A percentile compares a stretch with the other conserved stretches of the same genome.
These are phyloP conservation scores for Leucoma salicis DNA, from an alignment of 2,888 invertebrate genomes.

Conservation along the genomic window DNA sequence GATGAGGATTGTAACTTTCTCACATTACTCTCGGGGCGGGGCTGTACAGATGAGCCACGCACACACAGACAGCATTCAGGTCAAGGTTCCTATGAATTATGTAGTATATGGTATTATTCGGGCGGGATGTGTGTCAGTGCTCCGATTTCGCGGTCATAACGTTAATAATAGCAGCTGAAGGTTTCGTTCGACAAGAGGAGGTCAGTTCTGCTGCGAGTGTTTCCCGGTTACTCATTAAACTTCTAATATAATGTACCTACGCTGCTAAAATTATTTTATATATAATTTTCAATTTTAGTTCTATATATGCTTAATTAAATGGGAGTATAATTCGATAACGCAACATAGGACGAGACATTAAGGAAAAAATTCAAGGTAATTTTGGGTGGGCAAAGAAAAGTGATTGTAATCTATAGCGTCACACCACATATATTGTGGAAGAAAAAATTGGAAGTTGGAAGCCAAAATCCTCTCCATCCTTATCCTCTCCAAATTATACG, in stretches of 20 bases:
- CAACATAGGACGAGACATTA: too few relatives aligned
- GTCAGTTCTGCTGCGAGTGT: conserved; percentile 61
- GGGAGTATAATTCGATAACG: background rate
- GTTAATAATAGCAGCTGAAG: conserved; percentile 74
- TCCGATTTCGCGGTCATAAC: conserved; percentile 75
- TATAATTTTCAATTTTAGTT: background rate
- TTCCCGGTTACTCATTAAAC: conserved; percentile 61
- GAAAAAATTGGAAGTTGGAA: too few relatives aligned
- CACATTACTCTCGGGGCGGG: conserved; percentile 25
- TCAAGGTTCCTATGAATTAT: conserved; percentile 79
- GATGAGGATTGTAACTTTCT: conserved; percentile 28
- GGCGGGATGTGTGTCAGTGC: conserved; percentile 72
- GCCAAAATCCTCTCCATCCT: too few relatives aligned
- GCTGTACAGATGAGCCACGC: conserved; percentile 39
- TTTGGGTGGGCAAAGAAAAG: too few relatives aligned
- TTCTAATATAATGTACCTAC: conserved; percentile 23
- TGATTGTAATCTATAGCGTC: too few relatives aligned
- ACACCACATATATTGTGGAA: too few relatives aligned
- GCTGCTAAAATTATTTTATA: conserved; percentile 12
- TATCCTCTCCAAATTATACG: too few relatives aligned
- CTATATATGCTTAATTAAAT: too few relatives aligned
- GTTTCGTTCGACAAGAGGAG: conserved; percentile 70
- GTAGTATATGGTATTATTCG: conserved; percentile 79
- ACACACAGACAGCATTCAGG: conserved; percentile 60
- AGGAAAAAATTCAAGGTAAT: too few relatives aligned